phyloP scores from a whole-genome alignment of 2,113 vertebrate genomes.

The Emydura subglobosa region DNA sequence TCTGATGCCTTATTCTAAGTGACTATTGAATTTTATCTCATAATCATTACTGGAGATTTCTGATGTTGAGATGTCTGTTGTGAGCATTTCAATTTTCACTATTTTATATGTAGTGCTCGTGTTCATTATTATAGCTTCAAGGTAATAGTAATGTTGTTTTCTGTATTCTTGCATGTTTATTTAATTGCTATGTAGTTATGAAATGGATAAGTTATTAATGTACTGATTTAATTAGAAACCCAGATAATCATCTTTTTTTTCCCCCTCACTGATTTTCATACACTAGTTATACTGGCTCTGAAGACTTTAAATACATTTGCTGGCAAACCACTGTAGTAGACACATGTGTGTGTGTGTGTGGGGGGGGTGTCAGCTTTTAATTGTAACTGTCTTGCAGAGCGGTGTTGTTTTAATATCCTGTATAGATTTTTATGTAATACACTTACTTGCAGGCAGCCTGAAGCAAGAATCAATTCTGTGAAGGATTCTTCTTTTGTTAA shows the following conservation, averaged over 20 bases:
- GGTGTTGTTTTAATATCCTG: constrained; percentile 99
- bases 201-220: constrained; percentile 24
- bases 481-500: constrained; percentile 99
- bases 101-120: background rate
- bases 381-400: constrained; percentile 99
- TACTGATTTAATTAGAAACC: constrained; percentile 36
- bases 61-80: fast-evolving
- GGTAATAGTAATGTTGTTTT: background rate
- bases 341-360: constrained; percentile 73
- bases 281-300: constrained; percentile 69
- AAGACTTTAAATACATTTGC: constrained; percentile 80
- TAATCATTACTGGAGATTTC: background rate
- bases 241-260: background rate
- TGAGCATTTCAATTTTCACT: background rate
- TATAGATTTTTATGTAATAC: constrained; percentile 99
- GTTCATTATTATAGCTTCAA: background rate
- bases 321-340: constrained; percentile 82
- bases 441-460: constrained; percentile 99
- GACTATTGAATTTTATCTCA: background rate
- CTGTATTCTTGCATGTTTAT: background rate
- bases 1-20: background rate
- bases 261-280: constrained; percentile 3
- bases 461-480: constrained; percentile 99
- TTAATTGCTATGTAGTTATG: background rate
- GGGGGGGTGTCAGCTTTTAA: constrained; percentile 97